A percentile compares a stretch with the other conserved stretches of the same genome.
Evolutionary conservation across 2,113 vertebrate genomes (phyloP).

Genomic region (Neodontobutis hainanensis): DNA sequence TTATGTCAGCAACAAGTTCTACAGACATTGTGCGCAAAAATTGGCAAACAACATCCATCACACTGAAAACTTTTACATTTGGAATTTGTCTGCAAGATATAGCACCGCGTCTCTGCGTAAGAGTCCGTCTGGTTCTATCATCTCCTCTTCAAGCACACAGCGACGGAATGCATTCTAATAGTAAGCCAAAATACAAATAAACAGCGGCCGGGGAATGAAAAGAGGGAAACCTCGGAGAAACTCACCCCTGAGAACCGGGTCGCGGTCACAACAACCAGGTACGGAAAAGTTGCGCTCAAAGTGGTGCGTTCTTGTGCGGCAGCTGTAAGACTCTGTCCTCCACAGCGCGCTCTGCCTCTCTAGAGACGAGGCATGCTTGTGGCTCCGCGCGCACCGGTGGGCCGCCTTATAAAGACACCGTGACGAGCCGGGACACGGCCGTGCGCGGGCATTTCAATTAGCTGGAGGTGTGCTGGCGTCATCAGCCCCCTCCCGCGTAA

Average conservation of each 20-base stretch:
- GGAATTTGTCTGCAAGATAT: not conserved
- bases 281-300: constrained; percentile 62
- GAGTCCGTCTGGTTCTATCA: constrained; percentile 10
- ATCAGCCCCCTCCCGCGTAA: constrained; percentile 39
- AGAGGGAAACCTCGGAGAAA: constrained; percentile 17
- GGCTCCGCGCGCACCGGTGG: constrained; percentile 55
- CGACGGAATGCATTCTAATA: constrained; percentile 40
- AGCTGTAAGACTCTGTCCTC: constrained; percentile 30
- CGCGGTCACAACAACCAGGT: constrained; percentile 43
- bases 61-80: constrained; percentile 4
- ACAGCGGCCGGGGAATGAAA: not conserved
- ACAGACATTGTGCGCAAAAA: constrained; percentile 5
- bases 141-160: constrained; percentile 4
- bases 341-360: constrained; percentile 68
- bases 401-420: constrained; percentile 74
- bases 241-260: constrained; percentile 67
- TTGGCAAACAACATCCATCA: not conserved
- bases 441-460: constrained; percentile 82
- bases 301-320: constrained; percentile 37
- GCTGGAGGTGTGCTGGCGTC: constrained; percentile 76
- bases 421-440: constrained; percentile 75
- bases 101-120: constrained; percentile 11
- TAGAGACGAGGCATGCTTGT: constrained; percentile 69
- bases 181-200: not conserved
- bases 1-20: constrained; percentile 62